Evolutionary conservation across 1,140 invertebrate species (phyloP), one percentile per base, ranked within the genome.

Genomic region (Nylanderia fulva): DNA sequence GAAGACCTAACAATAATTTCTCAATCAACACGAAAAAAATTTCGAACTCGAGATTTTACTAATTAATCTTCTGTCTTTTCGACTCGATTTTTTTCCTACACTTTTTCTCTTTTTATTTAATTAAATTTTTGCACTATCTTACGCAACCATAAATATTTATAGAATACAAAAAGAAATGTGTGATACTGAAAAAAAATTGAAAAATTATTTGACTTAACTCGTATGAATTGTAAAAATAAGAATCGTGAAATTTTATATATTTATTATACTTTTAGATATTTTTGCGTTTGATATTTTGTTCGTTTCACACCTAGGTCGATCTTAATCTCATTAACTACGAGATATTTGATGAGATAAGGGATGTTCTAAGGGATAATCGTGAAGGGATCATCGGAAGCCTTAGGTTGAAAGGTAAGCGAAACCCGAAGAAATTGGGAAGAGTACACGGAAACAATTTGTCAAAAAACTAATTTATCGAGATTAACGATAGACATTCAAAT

Each of bases 311-410:
- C 4, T 5, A 36, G 0, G 13, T 58, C 15, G 4, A 21, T 48
- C 45, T 63, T 48, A 15, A 45, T 45, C 13, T 45, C 42, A 13
- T 45, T 45, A 15, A 1, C 3, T 45, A 60, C 21, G 4, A 42
- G 11, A 1, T 56, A 5, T 11, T 36, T 3, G n/a, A 48, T 6
- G 13, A 56, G 13, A 66, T 72, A 18, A 15, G 45, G 75, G 69
- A 88, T n/a, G n/a, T n/a, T n/a, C 63, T 88, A 85, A 87, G 68
- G 69, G 15, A 85, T 68, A 42, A 88, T 33, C 11, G 42, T 76
- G n/a, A 29, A 11, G 45, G 11, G 3, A 27, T 11, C 13, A 7
- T 21, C 15, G 56, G 36, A 86, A 85, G 60, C 27, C 66, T 61
- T 79, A 45, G 54, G 9, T 39, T 29, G 48, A n/a, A 66, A 7